Percentiles rank a stretch among this genome's conserved stretches.
These are phyloP conservation scores for Adelphocoris suturalis DNA, from an alignment of 2,888 invertebrate species.

Conservation along the genomic window DNA sequence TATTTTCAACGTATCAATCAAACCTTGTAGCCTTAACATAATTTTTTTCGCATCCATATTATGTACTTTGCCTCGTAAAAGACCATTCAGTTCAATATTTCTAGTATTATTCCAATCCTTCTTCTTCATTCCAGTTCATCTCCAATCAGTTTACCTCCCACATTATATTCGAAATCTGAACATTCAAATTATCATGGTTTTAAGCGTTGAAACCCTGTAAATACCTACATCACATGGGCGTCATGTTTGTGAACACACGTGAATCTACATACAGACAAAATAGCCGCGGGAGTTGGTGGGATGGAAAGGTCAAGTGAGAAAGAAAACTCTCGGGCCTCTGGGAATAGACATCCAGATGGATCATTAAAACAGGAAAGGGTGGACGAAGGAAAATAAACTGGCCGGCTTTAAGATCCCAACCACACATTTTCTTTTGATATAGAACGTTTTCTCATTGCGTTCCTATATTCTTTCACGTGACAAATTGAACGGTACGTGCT, in stretches of 20 bases:
- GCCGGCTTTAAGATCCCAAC: neutral
- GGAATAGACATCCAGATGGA: neutral
- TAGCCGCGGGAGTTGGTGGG: neutral
- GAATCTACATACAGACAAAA: slow-evolving; percentile 2
- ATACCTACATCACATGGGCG: neutral
- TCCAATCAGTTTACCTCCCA: no score
- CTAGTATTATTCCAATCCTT: no score
- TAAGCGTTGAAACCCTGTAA: no score
- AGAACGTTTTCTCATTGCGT: neutral
- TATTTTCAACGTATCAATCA: no score
- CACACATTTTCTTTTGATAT: neutral
- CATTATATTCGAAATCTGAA: no score
- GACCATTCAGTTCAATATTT: no score
- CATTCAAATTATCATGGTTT: no score
- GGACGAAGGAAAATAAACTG: slow-evolving; percentile 10
- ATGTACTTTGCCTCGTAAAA: no score
- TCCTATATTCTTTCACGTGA: neutral
- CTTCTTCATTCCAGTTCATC: no score
- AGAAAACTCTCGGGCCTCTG: slow-evolving; percentile 3
- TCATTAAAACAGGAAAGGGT: slow-evolving; percentile 22
- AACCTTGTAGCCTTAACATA: no score
- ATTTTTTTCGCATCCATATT: no score
- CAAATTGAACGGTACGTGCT: no score
- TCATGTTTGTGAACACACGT: neutral
- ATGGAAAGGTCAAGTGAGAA: slow-evolving; percentile 23